phyloP scores from a whole-genome alignment of 1,140 invertebrate species.

The Halictus rubicundus region DNA sequence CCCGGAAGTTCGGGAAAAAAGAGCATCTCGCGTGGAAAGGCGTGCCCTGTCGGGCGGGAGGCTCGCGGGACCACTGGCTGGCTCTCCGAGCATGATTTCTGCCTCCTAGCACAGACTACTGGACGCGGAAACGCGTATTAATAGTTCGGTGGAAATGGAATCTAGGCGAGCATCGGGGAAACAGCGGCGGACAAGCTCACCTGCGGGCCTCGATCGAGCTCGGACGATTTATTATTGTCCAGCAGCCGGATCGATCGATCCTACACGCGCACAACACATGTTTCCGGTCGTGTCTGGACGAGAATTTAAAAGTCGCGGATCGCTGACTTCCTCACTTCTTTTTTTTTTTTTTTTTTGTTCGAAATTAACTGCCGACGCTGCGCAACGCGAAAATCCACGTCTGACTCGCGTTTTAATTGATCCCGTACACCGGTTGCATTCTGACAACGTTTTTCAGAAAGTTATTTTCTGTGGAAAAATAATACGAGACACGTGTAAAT shows the following conservation, averaged over 20 bases:
- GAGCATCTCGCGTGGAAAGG: conserved; percentile 8
- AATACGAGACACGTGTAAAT: too few species aligned
- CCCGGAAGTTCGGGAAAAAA: background rate
- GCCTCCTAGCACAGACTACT: conserved; percentile 48
- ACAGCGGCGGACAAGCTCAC: conserved; percentile 16
- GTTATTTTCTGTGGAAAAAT: too few species aligned
- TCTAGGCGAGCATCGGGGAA: conserved; percentile 53
- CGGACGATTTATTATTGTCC: conserved; percentile 26
- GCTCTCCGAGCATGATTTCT: conserved; percentile 50
- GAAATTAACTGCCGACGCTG: background rate
- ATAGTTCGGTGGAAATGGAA: conserved; percentile 66
- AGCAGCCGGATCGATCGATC: background rate
- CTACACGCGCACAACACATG: background rate
- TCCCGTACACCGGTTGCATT: too few species aligned
- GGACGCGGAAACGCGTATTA: conserved; percentile 73
- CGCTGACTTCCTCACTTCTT: background rate
- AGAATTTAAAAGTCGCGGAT: background rate
- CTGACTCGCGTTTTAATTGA: background rate
- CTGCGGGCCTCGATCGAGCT: background rate
- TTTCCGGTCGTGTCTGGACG: background rate
- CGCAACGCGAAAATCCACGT: background rate
- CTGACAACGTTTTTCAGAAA: too few species aligned
- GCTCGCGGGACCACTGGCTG: conserved; percentile 54
- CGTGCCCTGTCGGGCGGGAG: conserved; percentile 44
- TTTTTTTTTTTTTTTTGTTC: background rate